Evolutionary conservation across 2,888 invertebrate genomes (phyloP).

Genomic region (Carcina quercana): DNA sequence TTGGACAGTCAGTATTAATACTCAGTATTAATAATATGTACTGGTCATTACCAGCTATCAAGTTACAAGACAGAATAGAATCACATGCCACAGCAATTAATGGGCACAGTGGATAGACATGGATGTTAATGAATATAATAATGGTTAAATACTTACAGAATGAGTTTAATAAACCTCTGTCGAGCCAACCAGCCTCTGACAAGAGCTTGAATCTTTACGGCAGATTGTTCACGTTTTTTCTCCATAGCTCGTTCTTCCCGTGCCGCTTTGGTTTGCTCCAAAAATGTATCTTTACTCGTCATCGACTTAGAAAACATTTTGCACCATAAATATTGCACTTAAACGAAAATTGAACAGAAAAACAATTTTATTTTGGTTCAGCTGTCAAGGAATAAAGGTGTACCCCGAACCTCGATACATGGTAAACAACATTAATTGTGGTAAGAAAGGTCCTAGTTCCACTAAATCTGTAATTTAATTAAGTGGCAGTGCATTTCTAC

Average conservation of each 20-base stretch:
- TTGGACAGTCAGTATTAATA: too few relatives aligned
- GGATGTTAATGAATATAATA: not conserved
- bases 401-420: constrained; percentile 21
- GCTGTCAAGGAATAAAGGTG: constrained; percentile 35
- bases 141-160: constrained; percentile 77
- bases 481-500: not conserved
- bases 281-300: constrained; percentile 83
- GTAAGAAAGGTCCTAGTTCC: not conserved
- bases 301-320: constrained; percentile 59
- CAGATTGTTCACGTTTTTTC: constrained; percentile 85
- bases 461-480: not conserved
- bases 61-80: too few relatives aligned
- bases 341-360: constrained; percentile 25
- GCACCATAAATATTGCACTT: constrained; percentile 21
- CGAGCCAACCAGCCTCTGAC: constrained; percentile 85
- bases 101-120: too few relatives aligned
- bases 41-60: too few relatives aligned
- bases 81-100: too few relatives aligned
- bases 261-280: constrained; percentile 93
- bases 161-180: constrained; percentile 73
- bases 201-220: constrained; percentile 82
- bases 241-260: constrained; percentile 92
- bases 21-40: too few relatives aligned
- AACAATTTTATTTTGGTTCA: constrained; percentile 50
- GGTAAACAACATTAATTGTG: not conserved